Base-by-base conservation (phyloP, 37 sponge, comb jelly and placozoan genomes). In the Diacarnus erythraeanus region DNA sequence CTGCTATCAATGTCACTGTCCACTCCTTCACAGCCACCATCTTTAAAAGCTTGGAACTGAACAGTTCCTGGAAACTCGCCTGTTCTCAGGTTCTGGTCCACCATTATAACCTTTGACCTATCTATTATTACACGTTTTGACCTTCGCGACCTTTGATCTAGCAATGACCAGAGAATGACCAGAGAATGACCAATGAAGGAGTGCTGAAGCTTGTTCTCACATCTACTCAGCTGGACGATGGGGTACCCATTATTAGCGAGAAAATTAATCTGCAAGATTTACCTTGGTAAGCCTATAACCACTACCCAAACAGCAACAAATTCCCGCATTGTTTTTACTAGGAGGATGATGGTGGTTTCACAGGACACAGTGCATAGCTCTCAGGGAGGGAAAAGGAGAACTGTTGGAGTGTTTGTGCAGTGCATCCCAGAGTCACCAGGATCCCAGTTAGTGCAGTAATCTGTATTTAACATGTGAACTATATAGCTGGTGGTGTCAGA, bases 391-490 rank as follows among this genome's bases (percentile, higher is more conserved):
- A 80, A 59, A 43, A 29, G 38, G 23, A 77, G 60, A n/a, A 57
- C 70, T 18, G 18, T 80, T 23, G 81, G 81, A 41, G 81, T 70
- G 2, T 80, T 57, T 57, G 36, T 80, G 2, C 71, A 80, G 43
- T 42, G 72, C 10, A 43, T 71, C 10, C 64, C 43, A 64, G 64
- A 61, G 25, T 74, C 38, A 58, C 61, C 77, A 37, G 42, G 35
- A 8, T 74, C 58, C 26, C 77, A 38, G 64, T 76, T 25, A 33
- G 77, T 38, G n/a, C 29, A 37, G 1, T 39, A n/a, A n/a, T n/a
- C n/a, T n/a, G n/a, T n/a, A n/a, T n/a, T n/a, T n/a, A n/a, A n/a
- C n/a, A n/a, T n/a, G n/a, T n/a, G n/a, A n/a, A n/a, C n/a, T n/a
- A n/a, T n/a, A n/a, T n/a, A n/a, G n/a, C n/a, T n/a, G n/a, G n/a